A percentile compares a stretch with the other conserved stretches of the same genome.
Evolutionary conservation across 2,797 vertebrate species (phyloP).

Genomic region (Distichodus sexfasciatus): DNA sequence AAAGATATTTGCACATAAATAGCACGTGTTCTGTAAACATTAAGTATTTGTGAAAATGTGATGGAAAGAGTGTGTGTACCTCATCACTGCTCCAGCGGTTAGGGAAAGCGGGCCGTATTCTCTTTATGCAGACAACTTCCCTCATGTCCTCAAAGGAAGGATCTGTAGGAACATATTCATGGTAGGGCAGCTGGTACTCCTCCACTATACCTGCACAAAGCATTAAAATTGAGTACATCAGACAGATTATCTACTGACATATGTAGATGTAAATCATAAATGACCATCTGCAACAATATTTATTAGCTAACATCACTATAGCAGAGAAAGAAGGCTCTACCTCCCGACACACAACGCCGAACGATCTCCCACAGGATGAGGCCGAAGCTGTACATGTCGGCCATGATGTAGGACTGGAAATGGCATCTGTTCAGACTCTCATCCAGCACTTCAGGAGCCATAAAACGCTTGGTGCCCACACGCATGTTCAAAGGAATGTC

Average conservation of each 20-base stretch:
- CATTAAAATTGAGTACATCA: too few relatives aligned
- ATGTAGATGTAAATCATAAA: not conserved
- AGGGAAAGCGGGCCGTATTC: conserved; percentile 87
- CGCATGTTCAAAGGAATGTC: conserved; percentile 94
- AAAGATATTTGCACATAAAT: too few relatives aligned
- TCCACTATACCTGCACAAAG: conserved; percentile 85
- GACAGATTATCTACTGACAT: not conserved
- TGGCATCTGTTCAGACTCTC: conserved; percentile 92
- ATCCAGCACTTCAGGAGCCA: conserved; percentile 95
- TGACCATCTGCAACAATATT: not conserved
- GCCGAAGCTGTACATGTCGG: conserved; percentile 97
- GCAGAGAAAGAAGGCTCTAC: conserved; percentile 60
- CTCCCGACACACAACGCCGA: conserved; percentile 92
- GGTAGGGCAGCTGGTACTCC: conserved; percentile 93
- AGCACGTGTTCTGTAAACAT: too few relatives aligned
- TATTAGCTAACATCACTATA: not conserved
- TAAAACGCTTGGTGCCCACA: conserved; percentile 96
- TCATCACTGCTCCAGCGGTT: conserved; percentile 96
- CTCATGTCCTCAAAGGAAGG: conserved; percentile 97
- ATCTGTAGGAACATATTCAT: conserved; percentile 89
- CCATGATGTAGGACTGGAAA: conserved; percentile 98
- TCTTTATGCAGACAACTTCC: conserved; percentile 93
- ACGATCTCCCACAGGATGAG: conserved; percentile 97
- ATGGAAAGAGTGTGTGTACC: conserved; percentile 71
- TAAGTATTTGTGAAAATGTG: not conserved